These are phyloP conservation scores for Drosophila kepulauana DNA, from an alignment of 1,140 invertebrate genomes.

Conservation along the genomic window DNA sequence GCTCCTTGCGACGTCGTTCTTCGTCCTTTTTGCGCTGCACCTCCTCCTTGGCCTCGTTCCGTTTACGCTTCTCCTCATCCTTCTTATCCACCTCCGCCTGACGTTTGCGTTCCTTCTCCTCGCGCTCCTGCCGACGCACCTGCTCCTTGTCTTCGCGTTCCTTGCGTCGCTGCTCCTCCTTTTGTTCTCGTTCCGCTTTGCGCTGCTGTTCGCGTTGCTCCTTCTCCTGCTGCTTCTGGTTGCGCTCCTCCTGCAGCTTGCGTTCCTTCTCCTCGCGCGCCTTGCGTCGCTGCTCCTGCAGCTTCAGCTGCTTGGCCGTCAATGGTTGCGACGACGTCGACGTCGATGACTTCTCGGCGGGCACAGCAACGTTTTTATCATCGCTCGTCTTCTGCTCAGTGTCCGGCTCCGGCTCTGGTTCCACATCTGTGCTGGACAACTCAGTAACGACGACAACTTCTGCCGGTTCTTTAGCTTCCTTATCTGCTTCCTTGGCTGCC, in stretches of 20 bases:
- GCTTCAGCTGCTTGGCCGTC: conserved; percentile 72
- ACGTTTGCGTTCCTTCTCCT: conserved; percentile 86
- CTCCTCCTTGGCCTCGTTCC: conserved; percentile 87
- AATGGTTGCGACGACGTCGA: conserved; percentile 16
- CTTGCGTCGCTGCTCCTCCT: conserved; percentile 86
- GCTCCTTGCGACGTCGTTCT: conserved; percentile 87
- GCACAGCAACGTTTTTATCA: too few relatives aligned
- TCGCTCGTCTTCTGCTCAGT: conserved; percentile 15
- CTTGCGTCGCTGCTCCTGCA: conserved; percentile 76
- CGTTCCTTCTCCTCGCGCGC: conserved; percentile 84
- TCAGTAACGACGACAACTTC: background rate
- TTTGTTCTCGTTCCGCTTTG: conserved; percentile 85
- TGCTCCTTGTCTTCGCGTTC: conserved; percentile 87
- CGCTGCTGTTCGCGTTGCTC: conserved; percentile 84
- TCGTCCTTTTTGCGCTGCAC: conserved; percentile 86
- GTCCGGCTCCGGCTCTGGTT: conserved; percentile 61
- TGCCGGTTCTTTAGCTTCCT: too few relatives aligned
- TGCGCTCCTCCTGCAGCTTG: conserved; percentile 72
- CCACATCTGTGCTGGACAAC: conserved; percentile 40
- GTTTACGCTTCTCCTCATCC: conserved; percentile 87
- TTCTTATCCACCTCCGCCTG: conserved; percentile 88
- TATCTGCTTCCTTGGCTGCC: conserved; percentile 4
- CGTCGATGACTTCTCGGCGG: background rate
- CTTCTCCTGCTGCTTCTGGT: conserved; percentile 76
- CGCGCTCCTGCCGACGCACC: conserved; percentile 75